Evolutionary conservation across 2,113 vertebrate genomes (phyloP), one percentile per base, ranked within the genome.

Genomic region (Xenopus borealis): DNA sequence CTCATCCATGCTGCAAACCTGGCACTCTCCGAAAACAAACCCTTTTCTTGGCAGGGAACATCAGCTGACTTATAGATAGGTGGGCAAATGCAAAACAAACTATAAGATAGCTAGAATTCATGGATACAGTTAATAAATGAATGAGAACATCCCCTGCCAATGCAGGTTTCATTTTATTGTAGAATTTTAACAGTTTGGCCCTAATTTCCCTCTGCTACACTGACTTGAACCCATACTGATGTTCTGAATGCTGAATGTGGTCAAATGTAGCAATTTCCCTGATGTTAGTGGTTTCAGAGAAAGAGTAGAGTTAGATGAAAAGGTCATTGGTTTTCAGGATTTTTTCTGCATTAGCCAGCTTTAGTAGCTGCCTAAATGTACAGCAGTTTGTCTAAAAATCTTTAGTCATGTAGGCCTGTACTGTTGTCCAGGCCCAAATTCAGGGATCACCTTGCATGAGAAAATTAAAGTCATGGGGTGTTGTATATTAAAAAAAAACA

Each of bases 1-100:
- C 65, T 75, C 46, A 69, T 67, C 58, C 65, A 9, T 53, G 52
- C 65, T 2, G 50, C 57, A 62, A n/a, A 14, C 61, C 66, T 47
- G 53, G 63, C 23, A 46, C n/a, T 23, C 14, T 62, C 27, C 40
- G 46, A 47, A 53, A 53, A 33, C 45, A 13, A 18, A 55, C 17
- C 53, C 18, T 55, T 55, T 55, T 55, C 53, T 55, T 18, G 53
- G 53, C 53, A 55, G 17, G 16, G 14, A 8, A 4, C 17, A n/a
- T n/a, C 17, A 5, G 8, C 17, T 55, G 53, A n/a, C 53, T 55
- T 16, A 55, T 16, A 12, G 12, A 55, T 55, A 55, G 12, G 17
- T 55, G 53, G 13, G 33, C 3, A 5, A 55, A 55, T 55, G 17
- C 17, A 55, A n/a, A 55, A n/a, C 16, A 55, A 55, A 55, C 53